Conservation (phyloP, 2,888 invertebrate genomes). For the Drosophila ustulata region DNA sequence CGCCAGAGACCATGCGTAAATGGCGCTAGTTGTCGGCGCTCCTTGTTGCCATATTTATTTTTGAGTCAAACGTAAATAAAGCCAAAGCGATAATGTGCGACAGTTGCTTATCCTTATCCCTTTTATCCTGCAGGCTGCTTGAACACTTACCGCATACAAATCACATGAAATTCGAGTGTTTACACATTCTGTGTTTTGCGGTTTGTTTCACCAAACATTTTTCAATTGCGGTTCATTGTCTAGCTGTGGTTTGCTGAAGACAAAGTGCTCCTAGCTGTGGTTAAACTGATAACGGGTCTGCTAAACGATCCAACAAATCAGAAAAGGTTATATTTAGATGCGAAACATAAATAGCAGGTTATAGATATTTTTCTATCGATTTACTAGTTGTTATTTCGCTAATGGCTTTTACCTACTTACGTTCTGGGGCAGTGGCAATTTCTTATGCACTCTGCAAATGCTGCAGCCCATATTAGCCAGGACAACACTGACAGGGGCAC, state of each 20-base stretch:
- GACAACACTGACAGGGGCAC: conserved; percentile 64
- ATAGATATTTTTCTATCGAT: conserved; percentile 5
- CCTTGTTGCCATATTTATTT: conserved; percentile 70
- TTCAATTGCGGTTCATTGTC: conserved; percentile 48
- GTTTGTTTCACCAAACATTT: conserved; percentile 46
- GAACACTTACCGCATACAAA: conserved; percentile 36
- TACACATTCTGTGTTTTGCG: conserved; percentile 18
- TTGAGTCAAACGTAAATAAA: conserved; percentile 44
- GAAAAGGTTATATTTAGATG: not conserved
- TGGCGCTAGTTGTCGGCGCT: conserved; percentile 36
- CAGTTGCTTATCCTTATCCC: conserved; percentile 51
- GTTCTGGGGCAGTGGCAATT: conserved; percentile 11
- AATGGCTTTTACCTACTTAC: conserved; percentile 14
- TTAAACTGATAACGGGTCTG: not conserved
- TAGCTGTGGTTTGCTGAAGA: conserved; percentile 29
- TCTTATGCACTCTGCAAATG: conserved; percentile 13
- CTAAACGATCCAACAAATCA: conserved; percentile 28
- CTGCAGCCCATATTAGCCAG: conserved; percentile 43
- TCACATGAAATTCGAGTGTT: conserved; percentile 22
- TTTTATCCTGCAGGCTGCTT: conserved; percentile 12
- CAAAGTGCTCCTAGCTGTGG: conserved; percentile 12
- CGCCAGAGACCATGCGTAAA: conserved; percentile 33
- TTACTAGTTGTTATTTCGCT: not conserved
- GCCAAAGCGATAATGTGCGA: conserved; percentile 64
- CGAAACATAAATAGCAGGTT: not conserved